Conservation (phyloP, 2,113 vertebrate species). For the Mesitornis unicolor region DNA sequence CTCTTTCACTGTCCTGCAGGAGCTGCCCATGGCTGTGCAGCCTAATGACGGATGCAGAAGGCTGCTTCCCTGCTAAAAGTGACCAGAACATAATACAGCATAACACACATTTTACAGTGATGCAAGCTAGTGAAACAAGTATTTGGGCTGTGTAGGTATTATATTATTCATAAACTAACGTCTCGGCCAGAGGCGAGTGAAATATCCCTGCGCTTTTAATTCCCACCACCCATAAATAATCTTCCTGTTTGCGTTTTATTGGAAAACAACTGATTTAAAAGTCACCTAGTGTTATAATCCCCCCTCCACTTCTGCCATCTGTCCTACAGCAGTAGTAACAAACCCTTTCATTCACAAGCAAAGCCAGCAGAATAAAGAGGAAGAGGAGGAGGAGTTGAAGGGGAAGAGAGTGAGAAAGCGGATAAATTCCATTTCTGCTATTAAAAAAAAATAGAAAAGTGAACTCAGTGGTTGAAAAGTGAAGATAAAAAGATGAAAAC, state of each 20-base stretch:
- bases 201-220: conserved; percentile 52
- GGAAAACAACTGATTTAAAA: conserved; percentile 67
- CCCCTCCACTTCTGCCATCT: conserved; percentile 56
- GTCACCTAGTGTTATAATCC: conserved; percentile 51
- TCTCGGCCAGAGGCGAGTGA: background rate
- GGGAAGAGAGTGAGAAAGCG: conserved; percentile 65
- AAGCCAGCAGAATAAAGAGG: conserved; percentile 53
- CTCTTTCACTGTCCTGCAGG: background rate
- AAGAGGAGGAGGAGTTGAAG: conserved; percentile 58
- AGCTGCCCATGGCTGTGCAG: background rate
- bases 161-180: conserved; percentile 43
- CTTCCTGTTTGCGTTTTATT: conserved; percentile 58
- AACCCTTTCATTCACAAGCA: conserved; percentile 74
- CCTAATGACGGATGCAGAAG: background rate
- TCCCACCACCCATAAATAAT: conserved; percentile 56
- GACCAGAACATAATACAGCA: background rate
- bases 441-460: conserved; percentile 76
- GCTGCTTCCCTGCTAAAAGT: background rate
- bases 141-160: background rate
- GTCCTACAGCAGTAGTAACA: conserved; percentile 51
- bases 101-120: background rate
- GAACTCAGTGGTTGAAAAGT: conserved; percentile 80
- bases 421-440: conserved; percentile 79
- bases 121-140: background rate
- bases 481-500: conserved; percentile 83